Percentiles rank a stretch among this genome's conserved stretches.
Conservation (phyloP, 2,888 invertebrate genomes). For the Melieria omissa region DNA sequence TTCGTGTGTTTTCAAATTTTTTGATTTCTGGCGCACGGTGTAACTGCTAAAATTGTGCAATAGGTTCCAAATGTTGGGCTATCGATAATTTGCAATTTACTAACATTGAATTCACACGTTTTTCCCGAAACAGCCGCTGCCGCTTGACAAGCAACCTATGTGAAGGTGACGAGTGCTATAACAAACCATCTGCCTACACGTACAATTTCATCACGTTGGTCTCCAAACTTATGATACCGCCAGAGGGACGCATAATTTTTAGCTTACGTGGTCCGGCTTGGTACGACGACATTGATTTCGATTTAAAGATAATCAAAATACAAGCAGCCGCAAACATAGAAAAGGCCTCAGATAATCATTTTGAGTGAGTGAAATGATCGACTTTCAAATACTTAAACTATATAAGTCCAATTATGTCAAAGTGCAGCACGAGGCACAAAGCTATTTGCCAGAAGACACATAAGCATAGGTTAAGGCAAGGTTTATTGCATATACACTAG, state of each 20-base stretch:
- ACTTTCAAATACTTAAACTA: neutral
- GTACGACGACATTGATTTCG: constrained; percentile 79
- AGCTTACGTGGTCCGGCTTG: constrained; percentile 86
- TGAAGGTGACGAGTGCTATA: constrained; percentile 78
- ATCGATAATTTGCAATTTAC: no score
- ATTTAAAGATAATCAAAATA: constrained; percentile 75
- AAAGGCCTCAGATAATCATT: constrained; percentile 71
- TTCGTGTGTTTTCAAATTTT: constrained; percentile 14
- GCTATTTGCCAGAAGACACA: no score
- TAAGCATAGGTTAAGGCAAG: no score
- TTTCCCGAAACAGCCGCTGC: constrained; percentile 76
- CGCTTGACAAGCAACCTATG: constrained; percentile 78
- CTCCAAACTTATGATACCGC: constrained; percentile 80
- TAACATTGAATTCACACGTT: no score
- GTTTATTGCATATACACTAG: no score
- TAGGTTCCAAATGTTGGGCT: no score
- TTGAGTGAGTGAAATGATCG: constrained; percentile 67
- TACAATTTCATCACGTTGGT: constrained; percentile 95
- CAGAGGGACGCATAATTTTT: constrained; percentile 76
- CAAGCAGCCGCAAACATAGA: constrained; percentile 74
- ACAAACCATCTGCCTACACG: constrained; percentile 86
- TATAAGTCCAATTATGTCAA: no score
- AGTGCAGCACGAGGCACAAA: no score
- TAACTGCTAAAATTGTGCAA: no score
- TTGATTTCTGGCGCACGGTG: neutral